Base-by-base conservation (phyloP, 2,888 invertebrate species). In the Pharmacophagus antenor region DNA sequence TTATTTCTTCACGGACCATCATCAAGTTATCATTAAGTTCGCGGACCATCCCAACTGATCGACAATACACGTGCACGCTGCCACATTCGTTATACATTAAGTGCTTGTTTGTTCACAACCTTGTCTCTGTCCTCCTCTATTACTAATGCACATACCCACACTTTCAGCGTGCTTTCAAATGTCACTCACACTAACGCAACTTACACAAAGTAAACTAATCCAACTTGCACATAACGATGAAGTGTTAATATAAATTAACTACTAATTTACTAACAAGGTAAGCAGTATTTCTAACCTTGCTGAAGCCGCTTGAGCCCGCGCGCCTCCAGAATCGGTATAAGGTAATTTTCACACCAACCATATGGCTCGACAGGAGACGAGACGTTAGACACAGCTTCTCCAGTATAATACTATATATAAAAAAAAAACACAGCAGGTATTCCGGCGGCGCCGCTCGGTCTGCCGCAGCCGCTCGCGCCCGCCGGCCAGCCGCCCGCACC, bases 381-480 rank as follows among this genome's bases (percentile, higher is more conserved):
- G 31, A 31, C 12, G 15, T 12, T 12, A 31, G 10, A 7, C 7
- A 5, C 3, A 25, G 3, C 23, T 25, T 7, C 4, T 25, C 7
- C 23, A 25, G 23, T 25, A 5, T 31, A 10, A n/a, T n/a, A n/a
- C n/a, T n/a, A n/a, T n/a, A n/a, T 31, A 31, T 31, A 31, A 10
- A 31, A 31, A 3, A 15, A 8, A 31, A 31, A 31, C 31, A 12
- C 31, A 31, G 62, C 84, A 88, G 88, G 88, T 68, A 69, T 84
- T 27, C 81, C 80, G 67, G 78, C 85, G n/a, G 77, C 81, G 0
- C 76, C 91, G 64, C 71, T 81, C 72, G 89, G 86, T 62, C 88
- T 92, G 56, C 82, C 92, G 62, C 91, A 92, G 68, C 92, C 92
- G 57, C 76, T 79, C 66, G 70, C 82, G 66, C 73, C 86, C 69